Percentiles rank a stretch among this genome's conserved stretches.
These are phyloP conservation scores for Caenorhabditis virilis DNA, from an alignment of 2,888 invertebrate species.

Conservation along the genomic window DNA sequence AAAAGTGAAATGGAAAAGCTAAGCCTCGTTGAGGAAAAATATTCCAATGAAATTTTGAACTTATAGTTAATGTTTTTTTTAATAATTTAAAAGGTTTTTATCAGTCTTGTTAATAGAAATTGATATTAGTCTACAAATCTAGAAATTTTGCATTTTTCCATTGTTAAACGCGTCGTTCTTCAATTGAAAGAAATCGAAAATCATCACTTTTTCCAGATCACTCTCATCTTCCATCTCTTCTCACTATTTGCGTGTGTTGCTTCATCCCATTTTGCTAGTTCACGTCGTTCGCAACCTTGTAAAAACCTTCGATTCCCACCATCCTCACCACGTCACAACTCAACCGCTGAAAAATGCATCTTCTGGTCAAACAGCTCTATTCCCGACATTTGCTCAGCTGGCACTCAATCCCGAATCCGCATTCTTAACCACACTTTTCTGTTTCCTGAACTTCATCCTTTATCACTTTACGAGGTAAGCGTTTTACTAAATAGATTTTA, in stretches of 20 bases:
- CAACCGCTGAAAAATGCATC: slow-evolving; percentile 12
- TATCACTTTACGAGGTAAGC: slow-evolving; percentile 45
- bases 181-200: too few species aligned
- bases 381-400: slow-evolving; percentile 38
- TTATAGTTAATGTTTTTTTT: too few species aligned
- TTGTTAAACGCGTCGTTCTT: too few species aligned
- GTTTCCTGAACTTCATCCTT: slow-evolving; percentile 41
- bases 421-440: slow-evolving; percentile 39
- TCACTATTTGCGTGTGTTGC: slow-evolving; percentile 38
- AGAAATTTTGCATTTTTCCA: too few species aligned
- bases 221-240: slow-evolving; percentile 24
- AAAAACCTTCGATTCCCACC: background rate
- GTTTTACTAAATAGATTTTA: too few species aligned
- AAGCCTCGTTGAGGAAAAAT: too few species aligned
- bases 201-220: slow-evolving; percentile 15
- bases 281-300: slow-evolving; percentile 1
- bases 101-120: too few species aligned
- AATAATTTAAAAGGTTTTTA: too few species aligned
- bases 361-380: slow-evolving; percentile 28
- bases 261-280: slow-evolving; percentile 5
- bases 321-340: background rate
- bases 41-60: too few species aligned
- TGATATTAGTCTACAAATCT: too few species aligned
- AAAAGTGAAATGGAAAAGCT: too few species aligned
- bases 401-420: slow-evolving; percentile 25